These are phyloP conservation scores for Leptinotarsa undecemlineata DNA, from an alignment of 1,140 invertebrate genomes.

Conservation along the genomic window DNA sequence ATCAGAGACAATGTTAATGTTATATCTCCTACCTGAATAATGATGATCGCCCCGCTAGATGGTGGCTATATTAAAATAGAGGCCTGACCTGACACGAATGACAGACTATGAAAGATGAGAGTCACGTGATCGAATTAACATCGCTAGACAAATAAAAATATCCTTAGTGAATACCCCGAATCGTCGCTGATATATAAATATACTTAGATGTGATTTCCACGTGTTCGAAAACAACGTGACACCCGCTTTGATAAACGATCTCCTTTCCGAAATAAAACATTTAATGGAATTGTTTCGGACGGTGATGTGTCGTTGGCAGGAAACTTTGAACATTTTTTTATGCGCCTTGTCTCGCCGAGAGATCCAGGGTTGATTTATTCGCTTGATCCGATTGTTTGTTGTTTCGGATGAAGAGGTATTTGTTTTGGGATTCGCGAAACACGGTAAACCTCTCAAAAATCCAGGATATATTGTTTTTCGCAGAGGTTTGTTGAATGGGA, in stretches of 20 bases:
- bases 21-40: neutral
- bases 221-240: constrained; percentile 2
- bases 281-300: constrained; percentile 11
- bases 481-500: too few species aligned
- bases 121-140: constrained; percentile 31
- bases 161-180: constrained; percentile 7
- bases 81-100: neutral
- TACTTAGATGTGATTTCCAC: constrained; percentile 13
- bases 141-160: constrained; percentile 18
- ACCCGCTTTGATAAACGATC: constrained; percentile 11
- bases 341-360: too few species aligned
- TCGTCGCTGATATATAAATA: constrained; percentile 13
- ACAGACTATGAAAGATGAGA: constrained; percentile 30
- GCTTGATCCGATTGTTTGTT: too few species aligned
- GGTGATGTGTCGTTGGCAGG: constrained; percentile 2
- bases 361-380: too few species aligned
- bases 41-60: neutral
- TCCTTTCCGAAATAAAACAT: neutral
- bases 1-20: neutral
- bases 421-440: too few species aligned
- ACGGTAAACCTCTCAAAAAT: too few species aligned
- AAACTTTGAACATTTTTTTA: neutral
- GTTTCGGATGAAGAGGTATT: too few species aligned
- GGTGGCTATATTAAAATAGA: constrained; percentile 14
- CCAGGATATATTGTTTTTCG: too few species aligned